Conservation (phyloP, 2,113 vertebrate species). For the Alethe diademata region DNA sequence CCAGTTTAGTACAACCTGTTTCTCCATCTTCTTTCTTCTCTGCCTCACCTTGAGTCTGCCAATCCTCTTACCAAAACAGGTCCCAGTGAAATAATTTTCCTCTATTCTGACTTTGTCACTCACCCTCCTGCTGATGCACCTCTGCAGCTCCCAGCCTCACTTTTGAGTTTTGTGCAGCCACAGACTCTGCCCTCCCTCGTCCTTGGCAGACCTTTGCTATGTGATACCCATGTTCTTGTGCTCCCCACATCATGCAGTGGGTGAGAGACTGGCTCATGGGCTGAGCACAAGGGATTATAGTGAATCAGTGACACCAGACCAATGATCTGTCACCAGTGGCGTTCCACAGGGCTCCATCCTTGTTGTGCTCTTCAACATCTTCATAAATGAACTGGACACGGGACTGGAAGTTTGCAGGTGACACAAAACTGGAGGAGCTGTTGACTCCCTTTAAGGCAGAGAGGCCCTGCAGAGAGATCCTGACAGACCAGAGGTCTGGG, state of each 20-base stretch:
- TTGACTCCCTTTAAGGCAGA: not conserved
- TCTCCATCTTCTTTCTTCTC: not conserved
- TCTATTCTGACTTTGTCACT: not conserved
- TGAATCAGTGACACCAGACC: not conserved
- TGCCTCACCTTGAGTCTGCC: not conserved
- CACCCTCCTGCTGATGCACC: not conserved
- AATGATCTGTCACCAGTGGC: not conserved
- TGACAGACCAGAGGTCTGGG: not conserved
- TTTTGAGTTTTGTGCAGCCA: not conserved
- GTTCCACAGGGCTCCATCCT: not conserved
- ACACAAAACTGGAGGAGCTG: not conserved
- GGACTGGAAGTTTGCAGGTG: not conserved
- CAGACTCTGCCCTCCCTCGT: rapidly evolving
- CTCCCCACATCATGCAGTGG: not conserved
- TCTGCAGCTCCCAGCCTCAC: not conserved
- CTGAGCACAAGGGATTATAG: not conserved
- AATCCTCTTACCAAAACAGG: not conserved
- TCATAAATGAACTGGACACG: rapidly evolving
- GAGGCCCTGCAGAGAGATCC: not conserved
- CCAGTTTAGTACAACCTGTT: not conserved
- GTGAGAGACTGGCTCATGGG: not conserved
- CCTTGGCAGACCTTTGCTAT: not conserved
- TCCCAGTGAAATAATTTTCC: not conserved
- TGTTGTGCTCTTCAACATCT: not conserved
- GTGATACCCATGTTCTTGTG: not conserved